phyloP scores from a whole-genome alignment of 2,888 invertebrate genomes.

The Onchidella celtica region DNA sequence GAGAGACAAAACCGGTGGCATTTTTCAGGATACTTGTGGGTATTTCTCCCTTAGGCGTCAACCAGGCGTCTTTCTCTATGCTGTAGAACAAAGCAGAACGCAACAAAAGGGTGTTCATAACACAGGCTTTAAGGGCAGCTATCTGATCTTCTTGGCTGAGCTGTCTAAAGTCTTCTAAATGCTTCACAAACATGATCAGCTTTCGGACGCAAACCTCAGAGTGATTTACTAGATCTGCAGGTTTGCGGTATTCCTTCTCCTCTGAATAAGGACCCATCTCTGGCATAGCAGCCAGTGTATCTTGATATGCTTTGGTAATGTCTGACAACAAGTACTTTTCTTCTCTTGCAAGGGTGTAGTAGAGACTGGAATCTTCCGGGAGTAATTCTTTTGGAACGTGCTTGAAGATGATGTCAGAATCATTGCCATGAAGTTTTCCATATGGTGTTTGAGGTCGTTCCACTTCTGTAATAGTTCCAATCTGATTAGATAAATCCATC shows the following conservation, averaged over 20 bases:
- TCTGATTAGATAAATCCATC: neutral
- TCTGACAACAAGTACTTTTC: constrained; percentile 62
- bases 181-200: constrained; percentile 84
- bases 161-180: constrained; percentile 89
- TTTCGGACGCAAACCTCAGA: constrained; percentile 93
- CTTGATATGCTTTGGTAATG: constrained; percentile 62
- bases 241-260: constrained; percentile 60
- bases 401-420: constrained; percentile 40
- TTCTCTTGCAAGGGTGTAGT: constrained; percentile 57
- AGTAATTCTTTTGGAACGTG: constrained; percentile 52
- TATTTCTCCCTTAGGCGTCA: constrained; percentile 85
- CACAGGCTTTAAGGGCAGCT: constrained; percentile 88
- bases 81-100: constrained; percentile 96
- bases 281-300: constrained; percentile 65
- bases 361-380: constrained; percentile 61
- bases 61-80: constrained; percentile 93
- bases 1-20: constrained; percentile 84
- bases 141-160: constrained; percentile 97
- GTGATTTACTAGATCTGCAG: constrained; percentile 85
- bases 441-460: constrained; percentile 44
- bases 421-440: constrained; percentile 21
- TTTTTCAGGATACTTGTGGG: constrained; percentile 94
- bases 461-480: constrained; percentile 17
- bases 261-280: constrained; percentile 53
- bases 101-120: constrained; percentile 86